Conservation (phyloP, 2,888 invertebrate genomes). For the Muschampia plurimacula region DNA sequence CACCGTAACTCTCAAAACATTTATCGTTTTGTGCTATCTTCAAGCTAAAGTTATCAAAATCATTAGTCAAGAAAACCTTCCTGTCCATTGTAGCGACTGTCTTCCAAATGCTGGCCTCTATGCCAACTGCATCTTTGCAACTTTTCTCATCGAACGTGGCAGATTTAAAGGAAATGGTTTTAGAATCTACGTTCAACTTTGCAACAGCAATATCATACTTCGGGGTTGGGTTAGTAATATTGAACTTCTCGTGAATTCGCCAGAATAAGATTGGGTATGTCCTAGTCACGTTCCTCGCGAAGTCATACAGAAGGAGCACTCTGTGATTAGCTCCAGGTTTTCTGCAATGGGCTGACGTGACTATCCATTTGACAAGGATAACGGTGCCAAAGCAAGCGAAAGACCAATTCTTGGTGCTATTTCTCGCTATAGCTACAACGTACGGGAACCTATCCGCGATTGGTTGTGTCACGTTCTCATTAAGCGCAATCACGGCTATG, state of each 20-base stretch:
- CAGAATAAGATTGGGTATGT: constrained; percentile 70
- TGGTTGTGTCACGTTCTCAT: constrained; percentile 52
- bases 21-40: constrained; percentile 47
- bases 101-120: constrained; percentile 71
- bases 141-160: constrained; percentile 57
- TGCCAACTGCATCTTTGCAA: not conserved
- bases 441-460: constrained; percentile 57
- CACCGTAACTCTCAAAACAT: constrained; percentile 65
- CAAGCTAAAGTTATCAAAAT: constrained; percentile 59
- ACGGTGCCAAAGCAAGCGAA: constrained; percentile 74
- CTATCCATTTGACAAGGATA: constrained; percentile 68
- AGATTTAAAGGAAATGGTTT: constrained; percentile 55
- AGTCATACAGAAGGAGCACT: constrained; percentile 66
- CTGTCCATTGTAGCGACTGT: constrained; percentile 67
- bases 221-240: constrained; percentile 51
- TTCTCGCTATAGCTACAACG: constrained; percentile 68
- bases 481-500: constrained; percentile 63
- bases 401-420: constrained; percentile 59
- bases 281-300: constrained; percentile 59
- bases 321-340: constrained; percentile 60
- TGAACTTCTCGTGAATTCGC: constrained; percentile 69
- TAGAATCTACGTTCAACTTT: constrained; percentile 60
- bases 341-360: constrained; percentile 73
- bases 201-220: constrained; percentile 73
- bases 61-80: constrained; percentile 65